These are phyloP conservation scores for Struthio camelus DNA, from an alignment of 2,113 vertebrate species.

Conservation along the genomic window DNA sequence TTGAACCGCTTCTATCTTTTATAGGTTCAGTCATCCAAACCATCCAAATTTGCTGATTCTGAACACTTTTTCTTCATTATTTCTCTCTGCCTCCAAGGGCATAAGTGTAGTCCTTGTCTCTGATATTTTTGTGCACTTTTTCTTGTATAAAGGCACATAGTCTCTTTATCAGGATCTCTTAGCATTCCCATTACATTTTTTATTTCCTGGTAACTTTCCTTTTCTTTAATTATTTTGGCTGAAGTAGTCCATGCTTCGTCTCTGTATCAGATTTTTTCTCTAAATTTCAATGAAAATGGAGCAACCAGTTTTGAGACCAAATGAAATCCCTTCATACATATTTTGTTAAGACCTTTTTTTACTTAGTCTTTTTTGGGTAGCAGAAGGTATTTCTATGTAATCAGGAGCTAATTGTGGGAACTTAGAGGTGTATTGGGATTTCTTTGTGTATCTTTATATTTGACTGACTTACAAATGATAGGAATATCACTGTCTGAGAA, in stretches of 20 bases:
- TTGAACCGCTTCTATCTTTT: not conserved
- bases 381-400: not conserved
- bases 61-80: slow-evolving; percentile 11
- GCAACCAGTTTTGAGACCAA: not conserved
- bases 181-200: not conserved
- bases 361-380: not conserved
- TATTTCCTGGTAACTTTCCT: not conserved
- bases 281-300: not conserved
- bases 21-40: not conserved
- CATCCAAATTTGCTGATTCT: not conserved
- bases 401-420: not conserved
- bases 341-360: not conserved
- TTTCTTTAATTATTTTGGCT: not conserved
- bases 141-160: not conserved
- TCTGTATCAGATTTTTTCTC: not conserved
- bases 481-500: not conserved
- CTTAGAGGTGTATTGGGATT: not conserved
- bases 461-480: not conserved
- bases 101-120: not conserved
- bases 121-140: not conserved
- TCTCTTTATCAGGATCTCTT: not conserved
- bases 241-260: not conserved
- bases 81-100: not conserved
- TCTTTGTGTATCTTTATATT: not conserved
- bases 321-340: not conserved